Conservation (phyloP, 2,797 vertebrate genomes). For the Schizothorax lantsangensis region DNA sequence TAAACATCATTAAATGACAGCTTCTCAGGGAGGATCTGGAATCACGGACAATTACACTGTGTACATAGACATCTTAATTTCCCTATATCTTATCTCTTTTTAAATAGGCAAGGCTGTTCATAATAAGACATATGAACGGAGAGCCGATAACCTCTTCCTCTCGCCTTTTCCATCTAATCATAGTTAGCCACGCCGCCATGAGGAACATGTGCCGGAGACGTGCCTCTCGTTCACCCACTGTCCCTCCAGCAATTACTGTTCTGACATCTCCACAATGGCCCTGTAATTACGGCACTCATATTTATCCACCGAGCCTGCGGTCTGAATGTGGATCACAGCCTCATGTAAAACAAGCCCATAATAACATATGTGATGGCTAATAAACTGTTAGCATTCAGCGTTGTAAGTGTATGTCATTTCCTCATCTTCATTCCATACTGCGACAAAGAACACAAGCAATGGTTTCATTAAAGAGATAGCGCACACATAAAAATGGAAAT, state of each 20-base stretch:
- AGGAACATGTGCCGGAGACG: constrained; percentile 73
- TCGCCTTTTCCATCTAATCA: constrained; percentile 76
- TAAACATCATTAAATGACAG: constrained; percentile 20
- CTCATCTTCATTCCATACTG: constrained; percentile 10
- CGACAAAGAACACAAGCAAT: constrained; percentile 7
- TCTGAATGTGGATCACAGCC: constrained; percentile 54
- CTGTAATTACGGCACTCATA: constrained; percentile 81
- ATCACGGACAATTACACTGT: constrained; percentile 42
- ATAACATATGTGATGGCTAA: constrained; percentile 56
- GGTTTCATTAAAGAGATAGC: constrained; percentile 7
- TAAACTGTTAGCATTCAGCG: constrained; percentile 53
- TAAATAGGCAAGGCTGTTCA: constrained; percentile 72
- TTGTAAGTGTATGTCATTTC: constrained; percentile 32
- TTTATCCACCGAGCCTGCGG: constrained; percentile 71
- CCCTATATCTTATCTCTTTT: constrained; percentile 67
- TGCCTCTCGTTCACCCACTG: constrained; percentile 77
- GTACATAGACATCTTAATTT: constrained; percentile 63
- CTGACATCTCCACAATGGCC: constrained; percentile 81
- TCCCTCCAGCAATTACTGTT: constrained; percentile 81
- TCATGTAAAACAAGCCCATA: constrained; percentile 54
- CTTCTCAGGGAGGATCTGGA: constrained; percentile 8
- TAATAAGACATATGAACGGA: constrained; percentile 62
- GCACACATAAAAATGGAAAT: neutral
- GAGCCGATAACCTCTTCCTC: constrained; percentile 74
- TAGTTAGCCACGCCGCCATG: constrained; percentile 70